phyloP scores from a whole-genome alignment of 2,888 invertebrate genomes.

The Lithophane ornitopus region DNA sequence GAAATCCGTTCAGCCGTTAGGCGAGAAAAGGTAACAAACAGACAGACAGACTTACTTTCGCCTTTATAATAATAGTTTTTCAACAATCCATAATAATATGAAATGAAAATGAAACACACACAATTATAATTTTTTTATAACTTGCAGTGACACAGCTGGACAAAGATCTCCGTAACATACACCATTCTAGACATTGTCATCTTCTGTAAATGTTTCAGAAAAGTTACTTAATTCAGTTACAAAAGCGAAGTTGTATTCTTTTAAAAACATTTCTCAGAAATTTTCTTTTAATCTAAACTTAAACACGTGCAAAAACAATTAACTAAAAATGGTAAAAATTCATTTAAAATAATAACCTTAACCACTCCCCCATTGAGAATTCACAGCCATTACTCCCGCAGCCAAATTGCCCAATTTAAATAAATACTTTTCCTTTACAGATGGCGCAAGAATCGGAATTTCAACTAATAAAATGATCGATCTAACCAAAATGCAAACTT shows the following conservation, averaged over 20 bases:
- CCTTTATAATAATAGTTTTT: not conserved
- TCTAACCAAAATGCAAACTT: conserved; percentile 49
- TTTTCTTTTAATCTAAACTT: not conserved
- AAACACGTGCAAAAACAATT: conserved; percentile 17
- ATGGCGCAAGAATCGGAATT: conserved; percentile 54
- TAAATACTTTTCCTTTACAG: conserved; percentile 64
- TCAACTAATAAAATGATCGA: conserved; percentile 39
- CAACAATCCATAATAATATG: no score
- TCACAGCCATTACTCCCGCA: conserved; percentile 17
- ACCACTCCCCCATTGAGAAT: conserved; percentile 8
- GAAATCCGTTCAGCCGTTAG: not conserved
- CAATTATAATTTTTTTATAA: no score
- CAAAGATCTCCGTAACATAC: not conserved
- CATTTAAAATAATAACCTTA: conserved; percentile 7
- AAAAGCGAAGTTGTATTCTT: not conserved
- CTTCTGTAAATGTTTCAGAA: not conserved
- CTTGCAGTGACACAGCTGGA: not conserved
- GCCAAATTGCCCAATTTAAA: conserved; percentile 48
- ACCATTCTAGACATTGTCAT: not conserved
- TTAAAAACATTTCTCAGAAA: not conserved
- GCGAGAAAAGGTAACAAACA: not conserved
- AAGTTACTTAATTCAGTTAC: not conserved
- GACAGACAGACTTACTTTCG: not conserved
- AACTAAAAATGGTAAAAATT: not conserved
- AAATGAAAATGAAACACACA: not conserved